phyloP scores from a whole-genome alignment of 2,888 invertebrate genomes.

The Rhingia rostrata region DNA sequence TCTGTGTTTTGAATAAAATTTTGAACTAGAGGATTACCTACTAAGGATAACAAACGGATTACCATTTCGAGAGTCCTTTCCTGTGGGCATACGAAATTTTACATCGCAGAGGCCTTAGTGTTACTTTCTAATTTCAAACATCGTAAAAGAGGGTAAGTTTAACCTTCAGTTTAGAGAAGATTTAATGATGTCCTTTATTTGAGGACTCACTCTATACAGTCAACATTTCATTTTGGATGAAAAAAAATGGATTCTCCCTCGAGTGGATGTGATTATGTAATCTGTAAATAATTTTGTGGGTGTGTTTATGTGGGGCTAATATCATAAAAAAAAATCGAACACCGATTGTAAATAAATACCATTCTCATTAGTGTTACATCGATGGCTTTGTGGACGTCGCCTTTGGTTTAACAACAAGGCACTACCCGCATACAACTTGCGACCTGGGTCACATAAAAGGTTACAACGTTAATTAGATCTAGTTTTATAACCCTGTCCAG shows the following conservation, averaged over 20 bases:
- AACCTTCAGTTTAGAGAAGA: conserved; percentile 20
- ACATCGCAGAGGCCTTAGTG: conserved; percentile 15
- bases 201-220: conserved; percentile 32
- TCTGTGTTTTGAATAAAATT: conserved; percentile 32
- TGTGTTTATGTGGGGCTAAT: conserved; percentile 30
- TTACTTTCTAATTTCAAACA: conserved; percentile 20
- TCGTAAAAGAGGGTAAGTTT: conserved; percentile 57
- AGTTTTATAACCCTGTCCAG: conserved; percentile 28
- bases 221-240: neutral
- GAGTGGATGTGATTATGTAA: conserved; percentile 61
- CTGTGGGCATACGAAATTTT: conserved; percentile 26
- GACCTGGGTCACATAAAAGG: neutral
- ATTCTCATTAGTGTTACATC: too few species aligned
- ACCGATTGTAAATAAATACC: neutral
- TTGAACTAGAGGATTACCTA: conserved; percentile 66
- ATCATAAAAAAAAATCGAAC: neutral
- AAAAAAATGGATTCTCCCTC: conserved; percentile 1
- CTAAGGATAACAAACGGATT: conserved; percentile 71
- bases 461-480: conserved; percentile 40
- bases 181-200: conserved; percentile 58
- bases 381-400: neutral
- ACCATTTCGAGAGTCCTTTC: conserved; percentile 24
- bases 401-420: neutral
- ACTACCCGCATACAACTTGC: neutral
- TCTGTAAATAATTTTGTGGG: conserved; percentile 30